phyloP scores from a whole-genome alignment of 2,113 vertebrate species.

The Pao palembangensis region DNA sequence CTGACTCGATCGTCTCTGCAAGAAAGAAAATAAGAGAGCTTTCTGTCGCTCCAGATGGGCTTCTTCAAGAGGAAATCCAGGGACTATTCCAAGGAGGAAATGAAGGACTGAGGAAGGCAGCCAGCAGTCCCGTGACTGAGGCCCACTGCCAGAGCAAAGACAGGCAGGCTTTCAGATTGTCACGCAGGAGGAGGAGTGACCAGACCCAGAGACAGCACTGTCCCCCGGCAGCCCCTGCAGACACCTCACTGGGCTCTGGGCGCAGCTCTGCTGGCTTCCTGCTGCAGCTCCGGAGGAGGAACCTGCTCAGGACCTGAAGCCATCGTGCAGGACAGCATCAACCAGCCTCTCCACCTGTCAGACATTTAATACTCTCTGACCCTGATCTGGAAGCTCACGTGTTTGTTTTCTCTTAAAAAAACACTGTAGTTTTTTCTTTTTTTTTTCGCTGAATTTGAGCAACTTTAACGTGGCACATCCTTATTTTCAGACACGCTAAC shows the following conservation, averaged over 20 bases:
- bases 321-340: not conserved
- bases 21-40: not conserved
- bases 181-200: not conserved
- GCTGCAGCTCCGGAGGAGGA: slow-evolving; percentile 23
- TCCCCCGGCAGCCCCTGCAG: slow-evolving; percentile 3
- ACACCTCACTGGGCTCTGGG: too few species aligned
- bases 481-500: slow-evolving; percentile 28
- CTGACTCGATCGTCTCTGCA: too few species aligned
- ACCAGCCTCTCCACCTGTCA: slow-evolving; percentile 1
- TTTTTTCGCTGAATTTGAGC: slow-evolving; percentile 23
- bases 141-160: slow-evolving; percentile 9
- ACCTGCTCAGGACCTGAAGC: slow-evolving; percentile 53
- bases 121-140: slow-evolving; percentile 19
- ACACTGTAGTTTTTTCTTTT: slow-evolving; percentile 32
- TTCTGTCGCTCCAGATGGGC: slow-evolving; percentile 63
- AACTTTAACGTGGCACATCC: slow-evolving; percentile 45
- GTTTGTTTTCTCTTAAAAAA: slow-evolving; percentile 13
- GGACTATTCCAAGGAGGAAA: slow-evolving; percentile 72
- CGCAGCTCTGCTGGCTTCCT: not conserved
- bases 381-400: slow-evolving; percentile 4
- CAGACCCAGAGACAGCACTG: slow-evolving; percentile 36
- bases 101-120: slow-evolving; percentile 57
- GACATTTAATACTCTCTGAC: slow-evolving; percentile 15
- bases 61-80: slow-evolving; percentile 79
- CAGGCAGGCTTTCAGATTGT: slow-evolving; percentile 10